Percentiles rank a stretch among this genome's conserved stretches.
phyloP scores from a whole-genome alignment of 2,797 vertebrate genomes.

The Acanthiza pusilla region DNA sequence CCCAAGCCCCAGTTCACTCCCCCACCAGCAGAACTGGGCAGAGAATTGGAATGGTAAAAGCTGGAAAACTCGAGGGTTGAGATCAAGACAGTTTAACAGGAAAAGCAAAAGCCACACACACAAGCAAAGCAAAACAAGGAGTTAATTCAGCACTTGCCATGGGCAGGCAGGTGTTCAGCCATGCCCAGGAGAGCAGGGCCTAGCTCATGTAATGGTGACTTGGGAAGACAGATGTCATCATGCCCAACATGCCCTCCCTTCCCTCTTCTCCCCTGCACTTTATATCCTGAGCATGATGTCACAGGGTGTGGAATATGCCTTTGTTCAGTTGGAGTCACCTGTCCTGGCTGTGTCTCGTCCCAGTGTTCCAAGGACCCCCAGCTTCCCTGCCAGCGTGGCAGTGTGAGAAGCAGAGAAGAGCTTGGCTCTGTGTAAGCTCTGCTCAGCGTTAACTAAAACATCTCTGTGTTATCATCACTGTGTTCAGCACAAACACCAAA shows the following conservation, averaged over 20 bases:
- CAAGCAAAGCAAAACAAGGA: background rate
- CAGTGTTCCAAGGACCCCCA: background rate
- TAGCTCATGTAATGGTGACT: background rate
- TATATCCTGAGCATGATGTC: no score
- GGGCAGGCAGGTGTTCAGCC: background rate
- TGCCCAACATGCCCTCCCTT: background rate
- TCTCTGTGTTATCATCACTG: background rate
- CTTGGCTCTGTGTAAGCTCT: background rate
- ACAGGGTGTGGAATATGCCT: background rate
- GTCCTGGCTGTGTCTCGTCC: background rate
- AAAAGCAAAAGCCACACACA: background rate
- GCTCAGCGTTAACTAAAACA: background rate
- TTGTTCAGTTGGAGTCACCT: background rate
- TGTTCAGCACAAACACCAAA: background rate
- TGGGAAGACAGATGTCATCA: background rate
- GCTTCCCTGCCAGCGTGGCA: background rate
- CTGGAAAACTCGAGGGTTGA: background rate
- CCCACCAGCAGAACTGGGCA: accelerated
- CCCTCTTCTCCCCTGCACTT: background rate
- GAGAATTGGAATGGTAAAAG: background rate
- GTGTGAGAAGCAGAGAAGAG: background rate
- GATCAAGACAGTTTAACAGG: background rate
- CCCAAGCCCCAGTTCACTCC: background rate
- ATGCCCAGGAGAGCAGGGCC: background rate
- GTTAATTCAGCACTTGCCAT: background rate